A percentile compares a stretch with the other conserved stretches of the same genome.
These are phyloP conservation scores for Mormyrops boulengeri DNA, from an alignment of 2,797 vertebrate genomes.

Conservation along the genomic window DNA sequence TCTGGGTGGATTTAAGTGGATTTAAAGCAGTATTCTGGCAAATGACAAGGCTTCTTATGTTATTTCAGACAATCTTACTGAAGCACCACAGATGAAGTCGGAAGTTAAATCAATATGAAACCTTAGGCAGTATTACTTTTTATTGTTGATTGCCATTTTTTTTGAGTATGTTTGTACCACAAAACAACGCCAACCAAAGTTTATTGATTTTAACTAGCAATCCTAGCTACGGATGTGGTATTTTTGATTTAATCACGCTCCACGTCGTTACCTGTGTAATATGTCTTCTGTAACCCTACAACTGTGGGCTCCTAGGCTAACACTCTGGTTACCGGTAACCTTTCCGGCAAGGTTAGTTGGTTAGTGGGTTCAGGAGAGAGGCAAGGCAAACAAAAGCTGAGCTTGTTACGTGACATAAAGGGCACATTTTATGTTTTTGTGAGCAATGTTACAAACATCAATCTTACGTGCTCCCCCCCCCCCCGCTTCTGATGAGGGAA, in stretches of 20 bases:
- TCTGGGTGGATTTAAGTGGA: constrained; percentile 4
- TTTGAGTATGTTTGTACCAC: neutral
- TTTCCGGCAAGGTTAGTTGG: neutral
- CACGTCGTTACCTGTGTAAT: neutral
- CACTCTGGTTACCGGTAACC: neutral
- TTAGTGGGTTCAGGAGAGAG: neutral
- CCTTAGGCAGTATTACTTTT: neutral
- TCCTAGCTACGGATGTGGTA: neutral
- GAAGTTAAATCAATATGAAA: neutral
- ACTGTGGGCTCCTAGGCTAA: neutral
- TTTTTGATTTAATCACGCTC: neutral
- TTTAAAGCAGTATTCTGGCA: neutral
- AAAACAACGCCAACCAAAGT: neutral
- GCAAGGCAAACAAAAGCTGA: neutral
- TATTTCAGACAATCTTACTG: neutral
- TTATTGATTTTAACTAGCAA: neutral
- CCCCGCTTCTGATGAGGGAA: neutral
- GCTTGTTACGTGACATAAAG: neutral
- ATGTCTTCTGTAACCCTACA: neutral
- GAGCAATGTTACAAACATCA: constrained; percentile 11
- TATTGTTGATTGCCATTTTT: neutral
- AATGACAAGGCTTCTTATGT: neutral
- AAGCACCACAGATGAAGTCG: neutral
- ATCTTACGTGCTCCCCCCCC: neutral
- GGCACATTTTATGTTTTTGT: neutral